Base-by-base conservation (phyloP, 2,797 vertebrate species). In the Ictinia mississippiensis region DNA sequence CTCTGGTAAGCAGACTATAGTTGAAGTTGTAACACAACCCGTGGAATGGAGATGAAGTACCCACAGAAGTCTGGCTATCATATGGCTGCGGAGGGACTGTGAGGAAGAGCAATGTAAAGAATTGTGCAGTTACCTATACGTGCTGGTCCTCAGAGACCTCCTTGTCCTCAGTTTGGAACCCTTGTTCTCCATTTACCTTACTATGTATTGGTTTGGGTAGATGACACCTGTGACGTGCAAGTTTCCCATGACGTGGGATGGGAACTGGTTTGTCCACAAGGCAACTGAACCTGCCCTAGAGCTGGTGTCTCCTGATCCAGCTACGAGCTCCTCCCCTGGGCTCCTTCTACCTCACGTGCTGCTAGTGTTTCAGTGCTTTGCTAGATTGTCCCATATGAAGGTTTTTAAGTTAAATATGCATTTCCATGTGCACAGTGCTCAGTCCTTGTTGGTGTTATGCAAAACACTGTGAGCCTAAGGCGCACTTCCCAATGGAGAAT, bases 191-290 rank as follows among this genome's bases (percentile, higher is more conserved):
- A 6, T 67, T 86, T 49, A n/a, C 14, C 17, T 78, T 61, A 23
- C 47, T 74, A n/a, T 26, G 6, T 42, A 33, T 63, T 66, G 13
- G 1, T 59, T 72, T 77, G 45, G 4, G 37, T 47, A 79, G 38
- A 33, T 17, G 14, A 66, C 28, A 47, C 3, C 15, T 62, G 6
- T 25, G 38, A 61, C 0, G 0, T 38, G 40, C 17, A 82, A 44
- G 47, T 66, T 71, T 94, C 29, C 29, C 15, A 31, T 31, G 31
- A 38, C 4, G 9, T 37, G 59, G 44, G 20, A 45, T 22, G 6
- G 33, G 29, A 92, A 59, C 11, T 13, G 6, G 42, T 83, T 53
- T 66, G 28, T 55, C 28, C 50, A 56, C 40, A 56, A 77, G 23
- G 18, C 15, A 71, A 23, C 42, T 35, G 44, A 87, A 56, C 28